Percentiles rank a stretch among this genome's conserved stretches.
Evolutionary conservation across 2,797 vertebrate genomes (phyloP).

Genomic region (Oreochromis grahami): DNA sequence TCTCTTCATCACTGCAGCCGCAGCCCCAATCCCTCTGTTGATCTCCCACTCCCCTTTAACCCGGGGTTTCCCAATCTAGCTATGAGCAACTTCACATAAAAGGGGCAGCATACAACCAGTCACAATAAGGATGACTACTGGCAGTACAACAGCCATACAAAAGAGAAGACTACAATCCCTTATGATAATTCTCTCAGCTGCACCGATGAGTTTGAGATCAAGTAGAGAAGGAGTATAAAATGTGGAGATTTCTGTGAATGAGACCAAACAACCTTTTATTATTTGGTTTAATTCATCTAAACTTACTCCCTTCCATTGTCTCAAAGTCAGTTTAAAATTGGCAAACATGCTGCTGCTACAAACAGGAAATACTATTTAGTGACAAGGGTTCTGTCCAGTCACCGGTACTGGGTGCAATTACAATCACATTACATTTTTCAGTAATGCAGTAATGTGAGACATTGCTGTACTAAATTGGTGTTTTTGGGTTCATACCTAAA

Average conservation of each 20-base stretch:
- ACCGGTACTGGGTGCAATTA: not conserved
- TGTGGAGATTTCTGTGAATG: not conserved
- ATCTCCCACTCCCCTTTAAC: not conserved
- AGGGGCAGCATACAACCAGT: not conserved
- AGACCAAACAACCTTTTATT: not conserved
- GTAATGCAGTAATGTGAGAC: not conserved
- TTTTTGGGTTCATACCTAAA: not conserved
- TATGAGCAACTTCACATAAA: not conserved
- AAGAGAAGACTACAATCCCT: not conserved
- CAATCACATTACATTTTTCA: not conserved
- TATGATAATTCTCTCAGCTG: not conserved
- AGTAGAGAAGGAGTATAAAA: not conserved
- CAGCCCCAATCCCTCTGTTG: not conserved
- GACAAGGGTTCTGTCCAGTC: not conserved
- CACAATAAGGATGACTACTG: not conserved
- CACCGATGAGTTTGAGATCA: not conserved
- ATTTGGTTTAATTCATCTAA: too few relatives aligned
- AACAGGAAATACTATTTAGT: not conserved
- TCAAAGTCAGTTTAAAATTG: too few relatives aligned
- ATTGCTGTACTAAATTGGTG: not conserved
- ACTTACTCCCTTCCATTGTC: too few relatives aligned
- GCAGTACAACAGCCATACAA: not conserved
- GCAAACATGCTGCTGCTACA: not conserved
- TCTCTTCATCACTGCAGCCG: not conserved
- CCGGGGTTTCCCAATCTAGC: not conserved